Evolutionary conservation across 2,113 vertebrate genomes (phyloP), one percentile per base, ranked within the genome.

Genomic region (Sphaerodactylus townsendi): DNA sequence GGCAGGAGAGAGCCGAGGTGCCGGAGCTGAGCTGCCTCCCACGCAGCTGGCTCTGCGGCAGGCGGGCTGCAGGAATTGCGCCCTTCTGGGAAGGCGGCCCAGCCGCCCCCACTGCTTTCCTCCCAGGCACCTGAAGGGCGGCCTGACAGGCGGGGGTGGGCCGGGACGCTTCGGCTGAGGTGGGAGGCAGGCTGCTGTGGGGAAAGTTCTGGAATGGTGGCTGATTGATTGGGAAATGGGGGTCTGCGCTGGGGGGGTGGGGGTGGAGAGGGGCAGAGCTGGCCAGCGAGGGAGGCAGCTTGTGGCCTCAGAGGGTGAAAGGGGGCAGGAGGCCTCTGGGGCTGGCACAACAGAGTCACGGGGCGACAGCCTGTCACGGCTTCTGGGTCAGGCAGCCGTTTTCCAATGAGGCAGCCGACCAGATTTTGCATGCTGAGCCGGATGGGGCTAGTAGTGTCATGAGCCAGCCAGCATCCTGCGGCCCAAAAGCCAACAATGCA

Each of bases 331-430:
- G 48, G 48, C 97, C 97, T 97, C 91, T 73, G 85, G 95, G 85
- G 94, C 96, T 97, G 97, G 96, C 97, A 96, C 95, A 96, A 98
- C 97, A 96, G 98, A 97, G 97, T 98, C 97, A 98, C 93, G 89
- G 23, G 82, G 87, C n/a, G 91, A 90, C 90, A 87, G 92, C 66
- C 68, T 81, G 44, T 65, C 80, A 82, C 65, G 85, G 59, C 1
- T 5, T 46, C 69, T 10, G 48, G 48, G 48, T 50, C 48, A 50
- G 9, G 48, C 48, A n/a, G n/a, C n/a, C n/a, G n/a, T n/a, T n/a
- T n/a, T n/a, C n/a, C n/a, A n/a, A n/a, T n/a, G n/a, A n/a, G n/a
- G n/a, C n/a, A n/a, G n/a, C n/a, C n/a, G n/a, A n/a, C n/a, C n/a
- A n/a, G n/a, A n/a, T n/a, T n/a, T n/a, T n/a, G n/a, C n/a, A n/a